Conservation (phyloP, 2,888 invertebrate species). For the Morpho deidamia region DNA sequence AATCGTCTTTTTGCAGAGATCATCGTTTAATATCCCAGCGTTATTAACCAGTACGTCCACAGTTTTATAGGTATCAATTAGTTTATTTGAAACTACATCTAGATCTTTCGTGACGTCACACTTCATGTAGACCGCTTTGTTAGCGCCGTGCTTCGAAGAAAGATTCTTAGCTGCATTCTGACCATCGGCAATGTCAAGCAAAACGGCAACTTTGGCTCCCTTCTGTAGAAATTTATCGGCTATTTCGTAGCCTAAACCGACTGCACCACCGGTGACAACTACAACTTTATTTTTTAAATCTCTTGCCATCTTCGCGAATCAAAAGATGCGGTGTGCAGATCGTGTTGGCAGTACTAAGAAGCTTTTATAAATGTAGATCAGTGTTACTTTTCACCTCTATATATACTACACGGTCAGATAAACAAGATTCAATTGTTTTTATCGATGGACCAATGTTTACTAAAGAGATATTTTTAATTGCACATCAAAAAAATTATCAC, state of each 20-base stretch:
- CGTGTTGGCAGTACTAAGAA: no score
- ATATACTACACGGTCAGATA: background rate
- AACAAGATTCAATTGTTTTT: constrained; percentile 1
- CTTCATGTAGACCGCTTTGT: constrained; percentile 61
- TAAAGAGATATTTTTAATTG: background rate
- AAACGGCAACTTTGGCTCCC: constrained; percentile 37
- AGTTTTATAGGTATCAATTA: constrained; percentile 42
- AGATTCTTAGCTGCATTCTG: constrained; percentile 54
- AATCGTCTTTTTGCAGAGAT: constrained; percentile 36
- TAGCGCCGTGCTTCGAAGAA: constrained; percentile 56
- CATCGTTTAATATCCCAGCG: constrained; percentile 52
- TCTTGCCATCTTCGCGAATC: constrained; percentile 18
- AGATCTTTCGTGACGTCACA: constrained; percentile 73
- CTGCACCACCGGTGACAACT: constrained; percentile 72
- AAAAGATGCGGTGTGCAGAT: no score
- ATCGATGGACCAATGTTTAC: background rate
- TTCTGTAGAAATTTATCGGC: constrained; percentile 59
- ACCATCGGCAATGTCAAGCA: constrained; percentile 36
- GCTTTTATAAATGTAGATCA: no score
- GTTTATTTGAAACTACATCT: constrained; percentile 47
- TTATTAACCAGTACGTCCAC: constrained; percentile 65
- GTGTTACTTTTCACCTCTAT: background rate
- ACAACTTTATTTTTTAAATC: constrained; percentile 32
- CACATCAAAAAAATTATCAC: no score
- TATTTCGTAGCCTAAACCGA: constrained; percentile 70